phyloP scores from a whole-genome alignment of 2,113 vertebrate species.

The Dipodomys spectabilis region DNA sequence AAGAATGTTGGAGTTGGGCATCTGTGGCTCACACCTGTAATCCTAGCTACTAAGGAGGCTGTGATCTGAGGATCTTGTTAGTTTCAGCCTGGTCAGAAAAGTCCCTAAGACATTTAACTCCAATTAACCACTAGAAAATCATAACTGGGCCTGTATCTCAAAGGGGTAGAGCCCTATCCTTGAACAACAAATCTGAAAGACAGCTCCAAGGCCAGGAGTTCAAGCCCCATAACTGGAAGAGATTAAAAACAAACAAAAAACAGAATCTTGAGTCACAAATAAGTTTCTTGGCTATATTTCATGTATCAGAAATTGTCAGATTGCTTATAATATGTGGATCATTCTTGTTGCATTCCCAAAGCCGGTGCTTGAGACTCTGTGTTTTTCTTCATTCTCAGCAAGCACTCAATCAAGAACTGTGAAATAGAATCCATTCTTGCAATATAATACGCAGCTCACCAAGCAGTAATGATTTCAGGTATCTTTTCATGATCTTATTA shows the following conservation, averaged over 20 bases:
- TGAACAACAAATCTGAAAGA: too few relatives aligned
- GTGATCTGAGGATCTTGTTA: too few relatives aligned
- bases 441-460: conserved; percentile 8
- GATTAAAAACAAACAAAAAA: too few relatives aligned
- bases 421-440: not conserved
- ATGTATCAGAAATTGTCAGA: not conserved
- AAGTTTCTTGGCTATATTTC: not conserved
- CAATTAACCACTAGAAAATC: too few relatives aligned
- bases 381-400: not conserved
- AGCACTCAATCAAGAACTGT: not conserved
- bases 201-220: too few relatives aligned
- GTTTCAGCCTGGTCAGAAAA: too few relatives aligned
- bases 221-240: too few relatives aligned
- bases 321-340: not conserved
- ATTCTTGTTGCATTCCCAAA: not conserved
- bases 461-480: not conserved
- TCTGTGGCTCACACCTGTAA: too few relatives aligned
- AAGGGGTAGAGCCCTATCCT: too few relatives aligned
- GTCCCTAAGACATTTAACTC: too few relatives aligned
- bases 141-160: too few relatives aligned
- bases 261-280: not conserved
- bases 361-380: not conserved
- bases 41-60: too few relatives aligned
- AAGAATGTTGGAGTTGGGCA: not conserved
- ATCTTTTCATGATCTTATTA: not conserved